Conservation (phyloP, 2,113 vertebrate species). For the Rhabdornis inornatus region DNA sequence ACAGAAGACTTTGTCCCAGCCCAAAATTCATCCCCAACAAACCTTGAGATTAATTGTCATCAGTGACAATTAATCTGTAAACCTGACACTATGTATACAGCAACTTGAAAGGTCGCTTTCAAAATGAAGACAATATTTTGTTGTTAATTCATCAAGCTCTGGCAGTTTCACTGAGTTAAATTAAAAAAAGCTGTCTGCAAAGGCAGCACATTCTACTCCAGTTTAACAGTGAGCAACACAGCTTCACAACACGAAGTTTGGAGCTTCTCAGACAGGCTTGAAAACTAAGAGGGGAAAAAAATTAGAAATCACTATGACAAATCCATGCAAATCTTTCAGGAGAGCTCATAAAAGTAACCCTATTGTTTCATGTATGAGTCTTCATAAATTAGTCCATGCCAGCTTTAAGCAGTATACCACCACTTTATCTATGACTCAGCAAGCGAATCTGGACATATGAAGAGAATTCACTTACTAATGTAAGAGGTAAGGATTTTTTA, state of each 20-base stretch:
- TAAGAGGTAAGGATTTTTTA: background rate
- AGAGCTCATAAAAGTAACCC: background rate
- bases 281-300: background rate
- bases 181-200: background rate
- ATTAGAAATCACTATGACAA: background rate
- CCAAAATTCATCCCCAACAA: background rate
- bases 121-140: background rate
- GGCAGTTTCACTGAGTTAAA: background rate
- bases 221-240: background rate
- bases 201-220: background rate
- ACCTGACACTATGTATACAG: background rate
- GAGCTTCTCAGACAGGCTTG: background rate
- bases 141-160: background rate
- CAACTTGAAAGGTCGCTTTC: background rate
- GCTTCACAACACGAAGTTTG: background rate
- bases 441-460: background rate
- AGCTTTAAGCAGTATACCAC: slow-evolving; percentile 15
- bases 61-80: background rate
- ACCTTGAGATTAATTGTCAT: background rate
- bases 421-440: slow-evolving; percentile 46
- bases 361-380: background rate
- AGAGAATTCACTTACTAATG: background rate
- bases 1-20: background rate
- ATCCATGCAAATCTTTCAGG: background rate
- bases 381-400: background rate